Evolutionary conservation across 2,797 vertebrate genomes (phyloP).

Genomic region (Furcifer pardalis): DNA sequence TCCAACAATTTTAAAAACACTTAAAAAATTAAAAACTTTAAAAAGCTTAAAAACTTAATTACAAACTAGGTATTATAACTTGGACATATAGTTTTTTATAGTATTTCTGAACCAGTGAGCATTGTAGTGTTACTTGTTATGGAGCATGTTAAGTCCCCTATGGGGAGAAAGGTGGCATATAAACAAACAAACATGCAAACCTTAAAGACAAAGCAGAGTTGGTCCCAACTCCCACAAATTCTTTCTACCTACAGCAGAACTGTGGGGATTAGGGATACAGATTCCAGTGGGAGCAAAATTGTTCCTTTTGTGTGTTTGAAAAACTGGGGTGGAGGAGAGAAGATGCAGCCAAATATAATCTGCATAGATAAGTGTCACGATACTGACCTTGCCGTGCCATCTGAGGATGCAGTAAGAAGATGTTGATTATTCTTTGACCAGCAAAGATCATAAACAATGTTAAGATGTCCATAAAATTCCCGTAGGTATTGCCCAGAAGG

Average conservation of each 20-base stretch:
- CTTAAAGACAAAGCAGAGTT: too few species aligned
- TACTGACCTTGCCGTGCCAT: constrained; percentile 92
- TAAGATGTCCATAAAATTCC: constrained; percentile 92
- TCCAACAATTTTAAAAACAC: too few species aligned
- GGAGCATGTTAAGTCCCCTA: too few species aligned
- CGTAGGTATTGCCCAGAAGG: constrained; percentile 90
- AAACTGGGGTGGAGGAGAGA: too few species aligned
- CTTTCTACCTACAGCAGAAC: not conserved
- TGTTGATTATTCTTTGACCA: constrained; percentile 89
- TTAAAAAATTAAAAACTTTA: too few species aligned
- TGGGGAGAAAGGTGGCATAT: too few species aligned
- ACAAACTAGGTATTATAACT: too few species aligned
- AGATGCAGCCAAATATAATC: not conserved
- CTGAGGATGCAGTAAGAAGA: constrained; percentile 93
- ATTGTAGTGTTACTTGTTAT: too few species aligned
- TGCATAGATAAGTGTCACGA: constrained; percentile 20
- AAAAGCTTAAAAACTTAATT: too few species aligned
- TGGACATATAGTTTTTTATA: too few species aligned
- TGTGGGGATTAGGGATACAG: not conserved
- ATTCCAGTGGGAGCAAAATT: not conserved
- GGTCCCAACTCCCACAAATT: not conserved
- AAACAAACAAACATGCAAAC: too few species aligned
- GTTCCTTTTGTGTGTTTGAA: not conserved
- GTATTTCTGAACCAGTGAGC: too few species aligned
- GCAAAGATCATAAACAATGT: constrained; percentile 95